phyloP scores from a whole-genome alignment of 2,797 vertebrate genomes.

The Propithecus deckenii region DNA sequence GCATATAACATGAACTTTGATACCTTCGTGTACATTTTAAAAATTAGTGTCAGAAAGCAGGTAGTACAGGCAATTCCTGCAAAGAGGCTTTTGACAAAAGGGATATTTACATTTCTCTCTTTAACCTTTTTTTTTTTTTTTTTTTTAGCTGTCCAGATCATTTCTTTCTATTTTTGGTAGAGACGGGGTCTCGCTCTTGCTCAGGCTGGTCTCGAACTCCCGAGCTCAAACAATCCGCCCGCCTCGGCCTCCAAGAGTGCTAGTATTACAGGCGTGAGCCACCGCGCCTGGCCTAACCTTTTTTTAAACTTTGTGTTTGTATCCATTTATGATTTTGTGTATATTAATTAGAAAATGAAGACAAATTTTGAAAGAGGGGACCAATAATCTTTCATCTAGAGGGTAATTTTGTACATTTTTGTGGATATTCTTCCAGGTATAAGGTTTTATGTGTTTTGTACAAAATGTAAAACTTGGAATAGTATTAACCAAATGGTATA shows the following conservation, averaged over 20 bases:
- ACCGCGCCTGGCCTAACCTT: too few species aligned
- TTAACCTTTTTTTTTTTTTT: not conserved
- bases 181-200: too few species aligned
- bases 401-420: not conserved
- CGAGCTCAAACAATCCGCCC: too few species aligned
- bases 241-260: too few species aligned
- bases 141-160: too few species aligned
- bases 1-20: not conserved
- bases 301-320: not conserved
- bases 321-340: not conserved
- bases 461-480: not conserved
- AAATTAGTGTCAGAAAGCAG: not conserved
- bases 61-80: not conserved
- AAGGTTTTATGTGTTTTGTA: not conserved
- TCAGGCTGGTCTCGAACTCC: too few species aligned
- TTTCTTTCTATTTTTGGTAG: too few species aligned
- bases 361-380: not conserved
- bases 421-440: not conserved
- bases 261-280: too few species aligned
- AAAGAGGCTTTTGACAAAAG: not conserved
- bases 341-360: not conserved
- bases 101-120: not conserved
- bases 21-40: not conserved
- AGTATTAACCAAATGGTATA: not conserved
- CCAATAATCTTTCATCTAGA: not conserved